A percentile compares a stretch with the other conserved stretches of the same genome.
Conservation (phyloP, 1,140 invertebrate species). For the Psix sp. region DNA sequence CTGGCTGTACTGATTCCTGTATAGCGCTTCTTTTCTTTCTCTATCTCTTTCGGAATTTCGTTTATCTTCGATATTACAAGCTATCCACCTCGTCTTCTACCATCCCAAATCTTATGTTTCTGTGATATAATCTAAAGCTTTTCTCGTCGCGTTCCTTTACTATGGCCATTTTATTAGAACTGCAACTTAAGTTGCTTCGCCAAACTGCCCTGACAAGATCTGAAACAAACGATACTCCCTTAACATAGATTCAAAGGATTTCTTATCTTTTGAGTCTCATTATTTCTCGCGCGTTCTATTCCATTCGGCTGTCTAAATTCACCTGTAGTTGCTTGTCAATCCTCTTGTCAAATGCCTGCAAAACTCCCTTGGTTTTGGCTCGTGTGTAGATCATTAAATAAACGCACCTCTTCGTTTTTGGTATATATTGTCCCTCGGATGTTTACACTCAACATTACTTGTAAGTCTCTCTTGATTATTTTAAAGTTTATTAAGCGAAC, state of each 20-base stretch:
- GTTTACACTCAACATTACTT: constrained; percentile 18
- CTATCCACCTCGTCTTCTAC: constrained; percentile 7
- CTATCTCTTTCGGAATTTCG: background rate
- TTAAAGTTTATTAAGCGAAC: too few species aligned
- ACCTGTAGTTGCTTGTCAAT: constrained; percentile 13
- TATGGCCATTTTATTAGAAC: too few species aligned
- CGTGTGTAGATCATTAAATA: constrained; percentile 63
- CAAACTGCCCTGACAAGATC: too few species aligned
- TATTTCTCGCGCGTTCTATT: constrained; percentile 11
- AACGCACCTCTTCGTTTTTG: constrained; percentile 68
- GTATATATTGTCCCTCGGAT: constrained; percentile 72
- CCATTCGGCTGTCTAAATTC: constrained; percentile 16
- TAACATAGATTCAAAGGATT: too few species aligned
- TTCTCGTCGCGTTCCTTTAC: background rate
- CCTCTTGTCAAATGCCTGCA: constrained; percentile 11
- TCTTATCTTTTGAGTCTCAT: too few species aligned
- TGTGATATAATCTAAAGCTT: constrained; percentile 49
- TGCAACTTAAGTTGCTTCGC: too few species aligned
- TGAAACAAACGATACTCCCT: too few species aligned
- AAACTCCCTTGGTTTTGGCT: constrained; percentile 64
- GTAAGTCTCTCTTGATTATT: constrained; percentile 10
- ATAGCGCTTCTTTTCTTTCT: background rate
- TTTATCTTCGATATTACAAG: background rate
- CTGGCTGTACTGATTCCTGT: background rate
- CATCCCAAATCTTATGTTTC: constrained; percentile 37